Evolutionary conservation across 2,113 vertebrate genomes (phyloP).

Genomic region (Heliornis fulica): DNA sequence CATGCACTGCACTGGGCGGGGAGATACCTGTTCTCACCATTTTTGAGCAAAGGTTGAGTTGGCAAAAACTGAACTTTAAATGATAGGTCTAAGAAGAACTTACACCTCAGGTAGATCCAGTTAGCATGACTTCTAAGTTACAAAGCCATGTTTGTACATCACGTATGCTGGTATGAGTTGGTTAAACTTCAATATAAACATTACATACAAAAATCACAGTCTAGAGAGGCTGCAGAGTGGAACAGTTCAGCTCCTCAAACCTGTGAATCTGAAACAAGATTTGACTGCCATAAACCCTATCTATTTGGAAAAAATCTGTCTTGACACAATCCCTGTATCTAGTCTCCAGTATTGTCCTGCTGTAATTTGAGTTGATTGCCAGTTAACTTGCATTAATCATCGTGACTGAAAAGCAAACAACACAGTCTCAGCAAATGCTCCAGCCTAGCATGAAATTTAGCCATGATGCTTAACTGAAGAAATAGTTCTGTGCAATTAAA

Average conservation of each 20-base stretch:
- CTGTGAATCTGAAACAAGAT: neutral
- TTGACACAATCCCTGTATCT: neutral
- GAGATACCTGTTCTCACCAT: neutral
- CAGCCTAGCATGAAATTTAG: constrained; percentile 25
- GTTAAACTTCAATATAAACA: neutral
- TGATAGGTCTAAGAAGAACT: neutral
- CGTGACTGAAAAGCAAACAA: constrained; percentile 34
- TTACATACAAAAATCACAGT: neutral
- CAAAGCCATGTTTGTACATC: neutral
- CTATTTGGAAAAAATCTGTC: neutral
- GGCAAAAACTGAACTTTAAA: neutral
- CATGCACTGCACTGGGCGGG: neutral
- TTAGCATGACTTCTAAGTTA: neutral
- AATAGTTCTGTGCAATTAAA: constrained; percentile 13
- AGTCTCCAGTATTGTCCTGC: neutral
- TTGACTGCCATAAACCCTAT: neutral
- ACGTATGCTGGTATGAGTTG: neutral
- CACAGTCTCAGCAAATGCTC: neutral
- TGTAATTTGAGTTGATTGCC: constrained; percentile 33
- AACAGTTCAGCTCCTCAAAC: neutral
- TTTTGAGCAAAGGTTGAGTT: neutral
- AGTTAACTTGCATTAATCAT: constrained; percentile 52
- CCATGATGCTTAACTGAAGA: constrained; percentile 12
- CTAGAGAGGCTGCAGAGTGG: neutral
- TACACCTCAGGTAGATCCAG: neutral